Percentiles rank a stretch among this genome's conserved stretches.
Conservation (phyloP, 2,113 vertebrate species). For the Bucco capensis region DNA sequence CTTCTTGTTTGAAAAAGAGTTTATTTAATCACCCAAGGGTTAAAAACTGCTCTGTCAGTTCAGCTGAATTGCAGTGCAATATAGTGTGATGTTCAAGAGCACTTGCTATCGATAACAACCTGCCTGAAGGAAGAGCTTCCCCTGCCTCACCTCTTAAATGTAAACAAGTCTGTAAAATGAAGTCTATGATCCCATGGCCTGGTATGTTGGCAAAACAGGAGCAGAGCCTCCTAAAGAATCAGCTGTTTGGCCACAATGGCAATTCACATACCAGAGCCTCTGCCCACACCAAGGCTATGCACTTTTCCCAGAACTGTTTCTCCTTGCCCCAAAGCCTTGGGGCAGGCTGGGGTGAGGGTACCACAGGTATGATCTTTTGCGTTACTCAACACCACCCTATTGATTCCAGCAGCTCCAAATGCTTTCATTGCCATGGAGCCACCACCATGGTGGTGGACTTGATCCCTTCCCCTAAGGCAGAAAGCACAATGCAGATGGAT, state of each 20-base stretch:
- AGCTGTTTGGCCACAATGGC: not conserved
- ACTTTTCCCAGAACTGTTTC: not conserved
- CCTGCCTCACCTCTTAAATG: not conserved
- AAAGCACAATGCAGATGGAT: not conserved
- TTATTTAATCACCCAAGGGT: not conserved
- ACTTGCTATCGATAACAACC: not conserved
- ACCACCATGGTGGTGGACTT: not conserved
- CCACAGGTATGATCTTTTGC: not conserved
- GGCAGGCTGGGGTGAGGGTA: not conserved
- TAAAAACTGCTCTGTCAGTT: slow-evolving; percentile 5
- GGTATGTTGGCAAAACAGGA: not conserved
- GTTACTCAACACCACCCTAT: not conserved
- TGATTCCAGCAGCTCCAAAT: not conserved
- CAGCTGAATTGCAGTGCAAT: not conserved
- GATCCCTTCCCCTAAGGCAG: not conserved
- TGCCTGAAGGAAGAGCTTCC: slow-evolving; percentile 36
- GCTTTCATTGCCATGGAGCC: not conserved
- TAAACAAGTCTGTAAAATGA: slow-evolving; percentile 28
- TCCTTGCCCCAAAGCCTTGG: not conserved
- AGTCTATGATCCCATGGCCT: not conserved
- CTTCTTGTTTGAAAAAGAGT: not conserved
- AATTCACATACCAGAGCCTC: not conserved
- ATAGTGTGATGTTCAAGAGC: not conserved
- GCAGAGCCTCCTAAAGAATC: not conserved
- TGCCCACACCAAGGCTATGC: not conserved